Base-by-base conservation (phyloP, 2,888 invertebrate genomes). In the Hypercompe scribonia region DNA sequence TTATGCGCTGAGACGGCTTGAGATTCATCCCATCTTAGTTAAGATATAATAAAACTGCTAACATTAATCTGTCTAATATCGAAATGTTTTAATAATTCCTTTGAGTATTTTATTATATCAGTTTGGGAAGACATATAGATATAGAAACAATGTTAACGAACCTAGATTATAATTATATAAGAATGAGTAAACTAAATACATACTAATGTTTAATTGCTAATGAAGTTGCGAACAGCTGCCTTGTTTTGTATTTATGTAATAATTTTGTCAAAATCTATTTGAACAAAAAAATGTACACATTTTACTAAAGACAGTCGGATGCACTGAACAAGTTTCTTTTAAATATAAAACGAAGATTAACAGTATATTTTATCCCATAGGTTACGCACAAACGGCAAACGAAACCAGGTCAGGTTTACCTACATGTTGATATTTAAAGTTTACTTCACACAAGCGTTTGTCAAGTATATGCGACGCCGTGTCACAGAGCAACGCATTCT, bases 51-150 rank as follows among this genome's bases (percentile, higher is more conserved):
- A 58, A 15, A 31, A 65, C 39, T n/a, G 31, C 10, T 66, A 31
- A 10, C 21, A 46, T 66, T 66, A n/a, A 36, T n/a, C 36, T 24
- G n/a, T 36, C n/a, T 1, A 33, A 21, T 10, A 66, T 2, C 31
- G 3, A 24, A 31, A 66, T 13, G 4, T 46, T 46, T 46, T 66
- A 46, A 66, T 66, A 66, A 21, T 66, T 33, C 66, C 46, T 46
- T 31, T 46, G 66, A 66, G 66, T 11, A n/a, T 66, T 66, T 66
- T 66, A 46, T 31, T 46, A 66, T 46, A 74, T 78, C 73, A 78
- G 65, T 68, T 74, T 73, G 73, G 83, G 85, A 84, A 84, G 85
- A 82, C 83, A 76, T 83, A 77, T 28, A 74, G 77, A 73, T 73
- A 72, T 75, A 68, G 18, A 72, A 74, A 76, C 61, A 72, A 42